Evolutionary conservation across 1,140 invertebrate genomes (phyloP), one percentile per base, ranked within the genome.

Genomic region (Stegodyphus dumicola): DNA sequence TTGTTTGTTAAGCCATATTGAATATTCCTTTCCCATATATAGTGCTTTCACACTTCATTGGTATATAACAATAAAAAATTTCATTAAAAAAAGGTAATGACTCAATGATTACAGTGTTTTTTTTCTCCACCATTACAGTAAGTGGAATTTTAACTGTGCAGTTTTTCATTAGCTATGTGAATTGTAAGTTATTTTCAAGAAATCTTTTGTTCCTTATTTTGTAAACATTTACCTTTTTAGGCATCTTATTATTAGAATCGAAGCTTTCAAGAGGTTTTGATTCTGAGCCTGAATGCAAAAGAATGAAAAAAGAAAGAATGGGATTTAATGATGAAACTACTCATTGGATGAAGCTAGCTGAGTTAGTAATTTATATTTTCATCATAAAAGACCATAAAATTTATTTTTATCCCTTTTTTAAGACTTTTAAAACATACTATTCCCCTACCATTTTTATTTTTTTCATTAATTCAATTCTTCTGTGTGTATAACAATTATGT

Each of bases 291-390:
- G 6, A 48, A 7, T 10, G 51, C 18, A 86, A 87, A 13, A 75
- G 86, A 53, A 79, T 17, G 7, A 15, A 54, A 10, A 7, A 53
- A 48, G 65, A 77, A 60, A 60, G 33, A 6, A 33, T 71, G 17
- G 53, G 11, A 11, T 10, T 69, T 9, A n/a, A 60, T 33, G 65
- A 79, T 70, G 53, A 74, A 78, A 60, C 67, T 17, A 76, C 11
- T n/a, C 48, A 60, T 64, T 87, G 87, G 87, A 87, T 86, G 69
- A 87, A 86, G 17, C 60, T 87, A 15, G 84, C 87, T 18, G 87
- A 87, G 87, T 87, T 60, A 69, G 85, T 78, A 54, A 49, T 51
- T 51, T 49, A 33, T 33, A 33, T 1, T 33, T 33, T 33, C 33
- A 33, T 33, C 33, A 33, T 33, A 33, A 3, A 33, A 33, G 33